Conservation (phyloP, 2,113 vertebrate genomes). For the Callospermophilus lateralis region DNA sequence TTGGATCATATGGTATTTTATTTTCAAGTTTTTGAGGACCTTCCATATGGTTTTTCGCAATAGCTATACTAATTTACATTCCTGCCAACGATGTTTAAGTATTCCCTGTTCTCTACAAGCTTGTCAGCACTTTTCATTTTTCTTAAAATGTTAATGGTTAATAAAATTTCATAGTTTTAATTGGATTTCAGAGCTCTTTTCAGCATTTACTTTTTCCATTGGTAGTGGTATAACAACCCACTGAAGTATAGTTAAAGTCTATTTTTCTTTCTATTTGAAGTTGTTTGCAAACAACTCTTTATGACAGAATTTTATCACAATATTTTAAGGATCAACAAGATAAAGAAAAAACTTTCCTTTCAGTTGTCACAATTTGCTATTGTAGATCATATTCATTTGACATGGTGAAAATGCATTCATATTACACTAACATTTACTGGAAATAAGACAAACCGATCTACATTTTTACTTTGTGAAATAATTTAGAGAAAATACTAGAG, state of each 20-base stretch:
- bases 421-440: conserved; percentile 77
- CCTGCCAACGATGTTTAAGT: background rate
- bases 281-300: conserved; percentile 25
- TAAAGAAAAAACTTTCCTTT: background rate
- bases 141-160: background rate
- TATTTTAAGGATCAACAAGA: conserved; percentile 20
- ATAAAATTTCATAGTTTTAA: conserved; percentile 37
- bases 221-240: background rate
- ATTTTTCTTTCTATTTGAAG: conserved; percentile 51
- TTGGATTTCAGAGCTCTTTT: background rate
- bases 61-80: background rate
- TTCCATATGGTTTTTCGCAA: background rate
- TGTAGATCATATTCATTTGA: background rate
- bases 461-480: conserved; percentile 40
- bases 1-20: background rate
- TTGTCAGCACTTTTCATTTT: background rate
- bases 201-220: background rate
- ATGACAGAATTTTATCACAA: conserved; percentile 1
- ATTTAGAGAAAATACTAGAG: conserved; percentile 24
- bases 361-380: background rate
- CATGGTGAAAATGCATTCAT: conserved; percentile 21
- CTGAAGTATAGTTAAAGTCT: background rate
- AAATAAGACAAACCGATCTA: conserved; percentile 72
- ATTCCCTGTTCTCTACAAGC: background rate
- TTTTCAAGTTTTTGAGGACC: background rate